These are phyloP conservation scores for Euura saliciscinereae DNA, from an alignment of 1,140 invertebrate species.

Conservation along the genomic window DNA sequence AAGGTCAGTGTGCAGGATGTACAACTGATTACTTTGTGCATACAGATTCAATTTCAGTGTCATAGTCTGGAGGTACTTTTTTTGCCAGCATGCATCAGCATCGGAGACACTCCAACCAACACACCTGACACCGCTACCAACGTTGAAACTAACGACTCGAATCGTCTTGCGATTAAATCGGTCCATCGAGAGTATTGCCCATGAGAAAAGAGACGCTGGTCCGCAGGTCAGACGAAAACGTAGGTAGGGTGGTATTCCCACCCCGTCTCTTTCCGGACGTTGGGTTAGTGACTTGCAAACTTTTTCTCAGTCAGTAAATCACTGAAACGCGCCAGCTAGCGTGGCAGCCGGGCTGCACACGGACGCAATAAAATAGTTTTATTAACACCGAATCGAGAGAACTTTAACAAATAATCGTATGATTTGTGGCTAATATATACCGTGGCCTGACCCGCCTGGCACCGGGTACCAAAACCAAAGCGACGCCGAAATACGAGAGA, in stretches of 20 bases:
- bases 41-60: too few relatives aligned
- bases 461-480: neutral
- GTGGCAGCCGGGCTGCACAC: neutral
- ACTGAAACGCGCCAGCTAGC: neutral
- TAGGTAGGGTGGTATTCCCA: neutral
- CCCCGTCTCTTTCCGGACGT: neutral
- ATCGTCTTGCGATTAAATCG: neutral
- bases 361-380: conserved; percentile 2
- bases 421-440: conserved; percentile 7
- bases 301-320: conserved; percentile 3
- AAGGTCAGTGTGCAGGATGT: too few relatives aligned
- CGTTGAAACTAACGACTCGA: neutral
- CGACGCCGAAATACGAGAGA: neutral
- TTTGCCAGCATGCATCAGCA: too few relatives aligned
- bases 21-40: too few relatives aligned
- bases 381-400: conserved; percentile 5
- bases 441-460: neutral
- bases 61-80: too few relatives aligned
- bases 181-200: neutral
- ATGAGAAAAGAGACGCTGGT: neutral
- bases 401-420: conserved; percentile 5
- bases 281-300: neutral
- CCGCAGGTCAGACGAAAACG: neutral
- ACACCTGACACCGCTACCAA: too few relatives aligned
- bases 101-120: too few relatives aligned